Evolutionary conservation across 2,888 invertebrate species (phyloP).

Genomic region (Caenorhabditis sp.): DNA sequence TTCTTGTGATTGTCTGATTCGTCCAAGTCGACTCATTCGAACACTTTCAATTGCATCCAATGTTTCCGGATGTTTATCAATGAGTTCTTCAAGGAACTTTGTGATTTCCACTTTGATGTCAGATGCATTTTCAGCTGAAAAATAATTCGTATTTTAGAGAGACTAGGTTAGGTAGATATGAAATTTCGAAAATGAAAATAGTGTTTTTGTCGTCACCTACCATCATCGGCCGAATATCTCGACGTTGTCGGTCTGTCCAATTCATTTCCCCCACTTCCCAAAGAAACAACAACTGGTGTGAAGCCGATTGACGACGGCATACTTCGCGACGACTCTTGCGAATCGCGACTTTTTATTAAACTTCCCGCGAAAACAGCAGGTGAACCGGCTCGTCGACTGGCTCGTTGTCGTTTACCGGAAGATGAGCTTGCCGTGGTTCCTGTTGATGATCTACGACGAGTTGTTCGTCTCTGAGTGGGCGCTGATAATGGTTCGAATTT

Average conservation of each 20-base stretch:
- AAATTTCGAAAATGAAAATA: no score
- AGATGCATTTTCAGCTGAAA: slow-evolving; percentile 28
- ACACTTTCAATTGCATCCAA: slow-evolving; percentile 69
- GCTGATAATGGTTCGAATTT: not conserved
- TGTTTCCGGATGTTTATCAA: slow-evolving; percentile 70
- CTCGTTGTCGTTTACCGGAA: slow-evolving; percentile 14
- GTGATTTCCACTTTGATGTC: slow-evolving; percentile 65
- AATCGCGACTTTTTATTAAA: slow-evolving; percentile 24
- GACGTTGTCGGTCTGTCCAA: slow-evolving; percentile 34
- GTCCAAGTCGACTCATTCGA: slow-evolving; percentile 49
- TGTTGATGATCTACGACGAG: slow-evolving; percentile 27
- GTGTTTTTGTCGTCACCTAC: no score
- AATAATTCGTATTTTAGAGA: no score
- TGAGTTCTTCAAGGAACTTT: slow-evolving; percentile 68
- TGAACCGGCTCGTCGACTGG: slow-evolving; percentile 21
- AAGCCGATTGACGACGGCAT: slow-evolving; percentile 42
- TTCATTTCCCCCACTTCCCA: slow-evolving; percentile 22
- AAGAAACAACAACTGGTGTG: slow-evolving; percentile 46
- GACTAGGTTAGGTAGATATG: no score
- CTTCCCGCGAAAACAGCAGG: slow-evolving; percentile 33
- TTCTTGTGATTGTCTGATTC: slow-evolving; percentile 17
- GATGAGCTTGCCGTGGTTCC: slow-evolving; percentile 7
- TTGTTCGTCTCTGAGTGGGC: slow-evolving; percentile 11
- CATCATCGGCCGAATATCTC: slow-evolving; percentile 34
- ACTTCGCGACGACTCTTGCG: slow-evolving; percentile 35